Base-by-base conservation (phyloP, 2,888 invertebrate species). In the Nineta flava region DNA sequence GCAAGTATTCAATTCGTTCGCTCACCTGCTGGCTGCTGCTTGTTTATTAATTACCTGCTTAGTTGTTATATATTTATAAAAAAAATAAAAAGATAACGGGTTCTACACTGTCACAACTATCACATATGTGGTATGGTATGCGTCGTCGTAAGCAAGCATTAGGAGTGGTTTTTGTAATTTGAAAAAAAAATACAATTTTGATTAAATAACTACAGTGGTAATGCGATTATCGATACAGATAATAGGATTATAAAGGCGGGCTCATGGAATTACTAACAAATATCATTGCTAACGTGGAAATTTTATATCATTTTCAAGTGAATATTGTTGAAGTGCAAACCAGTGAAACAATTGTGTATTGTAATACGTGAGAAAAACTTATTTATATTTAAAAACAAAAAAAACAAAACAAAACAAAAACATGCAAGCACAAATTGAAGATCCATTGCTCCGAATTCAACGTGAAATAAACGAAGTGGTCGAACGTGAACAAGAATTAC, bases 401-500 rank as follows among this genome's bases (percentile, higher is more conserved):
- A n/a, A n/a, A n/a, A n/a, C n/a, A n/a, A n/a, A n/a, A n/a, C n/a
- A n/a, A n/a, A n/a, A n/a, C n/a, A n/a, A n/a, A n/a, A n/a, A n/a
- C n/a, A 58, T 59, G 58, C 55, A 56, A 32, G 55, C 59, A 13
- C 57, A 58, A n/a, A 58, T 55, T 42, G 76, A 81, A 63, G 80
- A 81, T 68, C 84, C 84, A 55, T 71, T 86, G 60, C 77, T 78
- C 61, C 78, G 88, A 65, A 88, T 93, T 65, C 91, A 92, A 69
- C 78, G 82, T 62, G 92, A 93, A 74, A 90, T 93, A 59, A 81
- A 83, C 60, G 86, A 87, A 69, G 87, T 87, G 52, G 82, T 83
- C 49, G 81, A 86, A 60, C 74, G 90, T 55, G 93, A 93, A 67
- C 76, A 83, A 61, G 88, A 87, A 62, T 77, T 91, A 57, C 74